A percentile compares a stretch with the other conserved stretches of the same genome.
Evolutionary conservation across 2,888 invertebrate species (phyloP).

Genomic region (Xanthia icteritia): DNA sequence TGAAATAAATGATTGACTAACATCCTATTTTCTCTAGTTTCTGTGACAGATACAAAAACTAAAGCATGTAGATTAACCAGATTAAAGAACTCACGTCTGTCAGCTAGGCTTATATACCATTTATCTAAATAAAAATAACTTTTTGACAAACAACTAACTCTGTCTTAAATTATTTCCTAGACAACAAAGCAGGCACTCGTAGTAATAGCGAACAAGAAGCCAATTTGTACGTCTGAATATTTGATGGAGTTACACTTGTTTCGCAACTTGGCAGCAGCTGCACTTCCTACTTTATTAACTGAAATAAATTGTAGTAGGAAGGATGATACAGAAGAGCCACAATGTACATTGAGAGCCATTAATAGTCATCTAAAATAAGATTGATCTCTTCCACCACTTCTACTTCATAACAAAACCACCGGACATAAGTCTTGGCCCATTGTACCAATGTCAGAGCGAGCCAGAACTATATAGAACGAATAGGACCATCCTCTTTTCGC

Average conservation of each 20-base stretch:
- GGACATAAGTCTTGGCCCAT: too few relatives aligned
- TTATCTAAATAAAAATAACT: not conserved
- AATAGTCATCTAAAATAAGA: not conserved
- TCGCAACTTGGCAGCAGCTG: slow-evolving; percentile 63
- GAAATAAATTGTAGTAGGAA: slow-evolving; percentile 14
- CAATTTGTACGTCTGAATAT: slow-evolving; percentile 74
- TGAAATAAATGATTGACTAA: too few relatives aligned
- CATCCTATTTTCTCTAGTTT: not conserved
- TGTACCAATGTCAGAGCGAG: too few relatives aligned
- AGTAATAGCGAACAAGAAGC: slow-evolving; percentile 43
- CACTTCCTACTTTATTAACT: slow-evolving; percentile 48
- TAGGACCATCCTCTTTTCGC: too few relatives aligned
- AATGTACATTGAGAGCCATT: too few relatives aligned
- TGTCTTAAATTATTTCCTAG: slow-evolving; percentile 12
- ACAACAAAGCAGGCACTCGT: slow-evolving; percentile 18
- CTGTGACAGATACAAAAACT: not conserved
- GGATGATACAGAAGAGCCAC: slow-evolving; percentile 28
- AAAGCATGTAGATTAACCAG: not conserved
- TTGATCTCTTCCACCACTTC: too few relatives aligned
- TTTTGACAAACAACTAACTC: not conserved
- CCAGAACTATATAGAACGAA: too few relatives aligned
- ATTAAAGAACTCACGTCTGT: too few relatives aligned
- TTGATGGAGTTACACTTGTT: slow-evolving; percentile 67
- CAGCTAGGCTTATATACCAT: too few relatives aligned
- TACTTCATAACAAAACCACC: too few relatives aligned